Conservation (phyloP, 2,888 invertebrate genomes). For the Erebia ligea region DNA sequence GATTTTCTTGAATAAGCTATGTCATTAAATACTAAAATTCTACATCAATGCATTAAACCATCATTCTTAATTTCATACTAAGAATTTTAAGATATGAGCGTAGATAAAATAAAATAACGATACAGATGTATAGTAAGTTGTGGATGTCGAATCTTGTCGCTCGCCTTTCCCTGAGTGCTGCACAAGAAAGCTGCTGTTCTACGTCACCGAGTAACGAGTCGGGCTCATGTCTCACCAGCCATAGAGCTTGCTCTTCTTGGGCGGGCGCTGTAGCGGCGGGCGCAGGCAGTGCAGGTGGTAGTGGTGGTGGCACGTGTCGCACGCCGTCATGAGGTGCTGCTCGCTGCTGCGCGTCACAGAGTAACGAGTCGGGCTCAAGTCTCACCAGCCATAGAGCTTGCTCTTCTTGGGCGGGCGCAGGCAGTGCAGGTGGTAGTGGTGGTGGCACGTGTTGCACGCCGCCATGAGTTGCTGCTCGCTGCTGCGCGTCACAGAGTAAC, state of each 20-base stretch:
- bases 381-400: conserved; percentile 95
- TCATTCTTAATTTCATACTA: too few relatives aligned
- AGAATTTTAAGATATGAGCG: too few relatives aligned
- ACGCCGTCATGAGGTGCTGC: conserved; percentile 96
- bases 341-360: conserved; percentile 87
- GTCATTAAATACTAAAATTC: too few relatives aligned
- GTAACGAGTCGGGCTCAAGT: conserved; percentile 17
- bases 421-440: conserved; percentile 97
- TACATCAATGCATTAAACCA: too few relatives aligned
- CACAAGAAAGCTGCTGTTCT: too few relatives aligned
- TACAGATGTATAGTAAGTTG: too few relatives aligned
- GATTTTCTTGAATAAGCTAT: too few relatives aligned
- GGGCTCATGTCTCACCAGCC: conserved; percentile 87
- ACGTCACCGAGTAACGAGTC: neutral
- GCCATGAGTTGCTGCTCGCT: conserved; percentile 96
- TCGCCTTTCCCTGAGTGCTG: too few relatives aligned
- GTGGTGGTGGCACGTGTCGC: conserved; percentile 95
- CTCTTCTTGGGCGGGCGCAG: conserved; percentile 98
- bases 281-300: conserved; percentile 97
- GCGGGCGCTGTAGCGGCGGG: conserved; percentile 96
- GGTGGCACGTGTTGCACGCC: conserved; percentile 96
- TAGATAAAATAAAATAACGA: too few relatives aligned
- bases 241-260: conserved; percentile 97
- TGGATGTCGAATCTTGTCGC: too few relatives aligned
- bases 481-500: neutral